Conservation (phyloP, 1,140 invertebrate genomes). For the Drosophila punjabiensis region DNA sequence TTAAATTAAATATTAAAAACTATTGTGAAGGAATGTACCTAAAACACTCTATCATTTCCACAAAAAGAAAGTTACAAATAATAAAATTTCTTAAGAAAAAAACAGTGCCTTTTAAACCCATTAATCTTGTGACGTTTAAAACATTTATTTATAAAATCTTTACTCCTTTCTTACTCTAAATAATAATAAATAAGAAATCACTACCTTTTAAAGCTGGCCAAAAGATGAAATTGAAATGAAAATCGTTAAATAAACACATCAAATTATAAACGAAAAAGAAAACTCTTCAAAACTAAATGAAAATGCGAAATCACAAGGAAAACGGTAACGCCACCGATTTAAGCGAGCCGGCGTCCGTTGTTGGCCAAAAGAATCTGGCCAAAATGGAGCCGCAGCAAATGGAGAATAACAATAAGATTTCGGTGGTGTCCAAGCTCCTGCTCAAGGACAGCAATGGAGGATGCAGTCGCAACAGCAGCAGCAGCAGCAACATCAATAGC, state of each 20-base stretch:
- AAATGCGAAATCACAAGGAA: constrained; percentile 81
- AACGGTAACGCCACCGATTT: constrained; percentile 67
- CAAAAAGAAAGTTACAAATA: background rate
- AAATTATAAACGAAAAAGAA: constrained; percentile 27
- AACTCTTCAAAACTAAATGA: constrained; percentile 59
- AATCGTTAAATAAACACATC: constrained; percentile 35
- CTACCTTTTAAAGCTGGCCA: constrained; percentile 29
- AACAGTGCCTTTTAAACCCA: background rate
- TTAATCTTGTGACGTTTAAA: no score
- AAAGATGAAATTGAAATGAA: constrained; percentile 46
- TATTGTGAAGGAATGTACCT: no score
- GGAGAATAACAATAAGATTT: constrained; percentile 51
- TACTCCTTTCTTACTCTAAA: background rate
- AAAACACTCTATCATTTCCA: background rate
- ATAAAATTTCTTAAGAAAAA: background rate
- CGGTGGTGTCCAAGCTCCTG: constrained; percentile 53
- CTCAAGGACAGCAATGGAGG: constrained; percentile 40
- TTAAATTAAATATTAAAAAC: background rate
- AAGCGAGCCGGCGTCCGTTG: constrained; percentile 17
- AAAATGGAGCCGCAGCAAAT: constrained; percentile 29
- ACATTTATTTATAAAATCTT: background rate
- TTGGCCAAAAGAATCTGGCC: constrained; percentile 28
- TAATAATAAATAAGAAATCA: background rate
- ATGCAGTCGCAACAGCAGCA: constrained; percentile 39
- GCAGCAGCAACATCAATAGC: constrained; percentile 52